Evolutionary conservation across 1,140 invertebrate species (phyloP).

Genomic region (Orussus abietinus): DNA sequence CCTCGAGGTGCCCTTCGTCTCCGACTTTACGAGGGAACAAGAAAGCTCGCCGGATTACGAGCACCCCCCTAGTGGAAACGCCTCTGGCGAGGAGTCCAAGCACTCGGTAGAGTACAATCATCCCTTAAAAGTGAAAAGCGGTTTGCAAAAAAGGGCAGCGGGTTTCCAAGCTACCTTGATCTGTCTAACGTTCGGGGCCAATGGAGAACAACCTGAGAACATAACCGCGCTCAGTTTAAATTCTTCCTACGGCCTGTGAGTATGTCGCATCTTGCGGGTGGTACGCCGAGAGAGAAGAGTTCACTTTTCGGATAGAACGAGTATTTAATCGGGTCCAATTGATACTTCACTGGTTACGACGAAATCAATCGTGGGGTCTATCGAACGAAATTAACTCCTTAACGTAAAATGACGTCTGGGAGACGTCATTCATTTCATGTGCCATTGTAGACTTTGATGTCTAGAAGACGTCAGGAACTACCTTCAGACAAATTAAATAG

Average conservation of each 20-base stretch:
- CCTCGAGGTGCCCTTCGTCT: slow-evolving; percentile 83
- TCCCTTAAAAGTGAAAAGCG: slow-evolving; percentile 70
- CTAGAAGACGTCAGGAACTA: too few species aligned
- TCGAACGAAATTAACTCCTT: too few species aligned
- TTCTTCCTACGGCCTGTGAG: slow-evolving; percentile 95
- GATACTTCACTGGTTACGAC: slow-evolving; percentile 1
- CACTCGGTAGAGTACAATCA: slow-evolving; percentile 49
- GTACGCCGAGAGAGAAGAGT: too few species aligned
- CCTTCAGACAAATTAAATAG: too few species aligned
- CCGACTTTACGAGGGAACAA: slow-evolving; percentile 75
- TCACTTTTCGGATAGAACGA: slow-evolving; percentile 9
- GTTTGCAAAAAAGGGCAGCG: slow-evolving; percentile 73
- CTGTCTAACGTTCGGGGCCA: slow-evolving; percentile 81
- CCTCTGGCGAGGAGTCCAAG: slow-evolving; percentile 53
- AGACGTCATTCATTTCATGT: too few species aligned
- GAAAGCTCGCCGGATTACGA: slow-evolving; percentile 76
- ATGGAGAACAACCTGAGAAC: slow-evolving; percentile 73
- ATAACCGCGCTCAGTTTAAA: slow-evolving; percentile 90
- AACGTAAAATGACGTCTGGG: too few species aligned
- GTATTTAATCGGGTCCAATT: slow-evolving; percentile 16
- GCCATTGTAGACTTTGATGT: too few species aligned
- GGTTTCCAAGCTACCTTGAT: slow-evolving; percentile 95
- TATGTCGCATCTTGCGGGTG: too few species aligned
- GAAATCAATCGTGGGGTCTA: too few species aligned
- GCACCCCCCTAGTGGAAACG: slow-evolving; percentile 62